Base-by-base conservation (phyloP, 2,797 vertebrate species). In the Leuciscus waleckii region DNA sequence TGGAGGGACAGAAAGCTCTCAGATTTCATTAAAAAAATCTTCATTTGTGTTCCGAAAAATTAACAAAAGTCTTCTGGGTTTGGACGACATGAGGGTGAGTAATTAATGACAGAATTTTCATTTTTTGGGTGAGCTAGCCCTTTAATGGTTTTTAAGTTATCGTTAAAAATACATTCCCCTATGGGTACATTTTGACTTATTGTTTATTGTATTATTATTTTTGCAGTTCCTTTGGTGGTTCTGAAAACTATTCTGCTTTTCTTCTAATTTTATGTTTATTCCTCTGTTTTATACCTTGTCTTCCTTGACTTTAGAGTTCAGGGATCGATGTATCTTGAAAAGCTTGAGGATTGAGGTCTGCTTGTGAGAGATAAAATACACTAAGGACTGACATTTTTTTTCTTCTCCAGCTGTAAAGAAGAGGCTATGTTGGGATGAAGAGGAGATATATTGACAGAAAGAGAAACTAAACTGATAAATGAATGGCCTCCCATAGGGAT, bases 381-480 rank as follows among this genome's bases (percentile, higher is more conserved):
- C 37, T 2, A 58, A 46, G 41, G 43, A 80, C 61, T 49, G 16
- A 35, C 21, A 29, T 29, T 13, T 51, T 61, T 78, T 37, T 54
- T 74, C 11, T 35, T 21, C 32, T 8, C 5, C n/a, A 13, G 56
- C 35, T 61, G 19, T 61, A 58, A 58, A 26, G n/a, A 43, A 16
- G 37, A 49, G 35, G 49, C 29, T 75, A 29, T 39, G 46, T 67
- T 82, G 11, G 56, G 32, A 79, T 56, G 46, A 76, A 46, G 37
- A 86, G 46, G 32, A 39, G 49, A 75, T 65, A 71, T 63, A 41
- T 14, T 26, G 68, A 80, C 43, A 65, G 49, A 75, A 63, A 69
- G 46, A 70, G 77, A 85, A 80, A 75, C 56, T 32, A 75, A 74
- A 68, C 41, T 13, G 79, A 35, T 43, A 82, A 76, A 54, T 81